Evolutionary conservation across 1,140 invertebrate genomes (phyloP).

Genomic region (Aradophagus sp.): DNA sequence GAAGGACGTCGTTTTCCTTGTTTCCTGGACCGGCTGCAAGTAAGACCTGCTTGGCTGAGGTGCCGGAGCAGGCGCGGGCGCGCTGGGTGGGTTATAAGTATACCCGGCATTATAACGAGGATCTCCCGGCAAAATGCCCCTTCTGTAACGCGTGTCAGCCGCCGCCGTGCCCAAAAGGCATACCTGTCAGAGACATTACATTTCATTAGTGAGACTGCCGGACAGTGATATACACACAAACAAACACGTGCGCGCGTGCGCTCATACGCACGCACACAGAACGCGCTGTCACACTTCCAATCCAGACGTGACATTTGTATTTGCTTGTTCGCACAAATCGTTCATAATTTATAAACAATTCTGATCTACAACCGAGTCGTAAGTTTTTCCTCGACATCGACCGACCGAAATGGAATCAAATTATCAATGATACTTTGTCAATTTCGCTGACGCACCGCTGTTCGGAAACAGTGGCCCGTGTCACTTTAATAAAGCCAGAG

Average conservation of each 20-base stretch:
- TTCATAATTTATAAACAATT: background rate
- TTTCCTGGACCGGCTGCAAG: slow-evolving; percentile 37
- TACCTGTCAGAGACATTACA: slow-evolving; percentile 56
- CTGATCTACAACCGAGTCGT: too few species aligned
- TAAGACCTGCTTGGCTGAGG: slow-evolving; percentile 47
- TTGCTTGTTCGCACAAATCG: too few species aligned
- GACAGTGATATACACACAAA: too few species aligned
- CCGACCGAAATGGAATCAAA: too few species aligned
- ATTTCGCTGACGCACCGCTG: background rate
- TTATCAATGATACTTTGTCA: too few species aligned
- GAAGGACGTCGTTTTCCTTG: slow-evolving; percentile 16
- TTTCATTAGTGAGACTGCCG: slow-evolving; percentile 55
- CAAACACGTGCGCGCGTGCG: too few species aligned
- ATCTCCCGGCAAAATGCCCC: slow-evolving; percentile 67
- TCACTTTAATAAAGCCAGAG: slow-evolving; percentile 10
- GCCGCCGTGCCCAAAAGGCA: slow-evolving; percentile 54
- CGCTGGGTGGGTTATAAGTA: slow-evolving; percentile 18
- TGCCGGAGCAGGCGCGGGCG: slow-evolving; percentile 52
- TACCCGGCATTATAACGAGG: slow-evolving; percentile 62
- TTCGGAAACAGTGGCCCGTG: slow-evolving; percentile 1
- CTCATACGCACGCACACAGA: too few species aligned
- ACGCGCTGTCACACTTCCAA: slow-evolving; percentile 15
- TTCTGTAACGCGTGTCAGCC: slow-evolving; percentile 49
- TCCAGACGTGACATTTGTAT: too few species aligned
- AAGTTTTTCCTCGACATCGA: too few species aligned